phyloP scores from a whole-genome alignment of 2,888 invertebrate genomes.

The Nomada flava region DNA sequence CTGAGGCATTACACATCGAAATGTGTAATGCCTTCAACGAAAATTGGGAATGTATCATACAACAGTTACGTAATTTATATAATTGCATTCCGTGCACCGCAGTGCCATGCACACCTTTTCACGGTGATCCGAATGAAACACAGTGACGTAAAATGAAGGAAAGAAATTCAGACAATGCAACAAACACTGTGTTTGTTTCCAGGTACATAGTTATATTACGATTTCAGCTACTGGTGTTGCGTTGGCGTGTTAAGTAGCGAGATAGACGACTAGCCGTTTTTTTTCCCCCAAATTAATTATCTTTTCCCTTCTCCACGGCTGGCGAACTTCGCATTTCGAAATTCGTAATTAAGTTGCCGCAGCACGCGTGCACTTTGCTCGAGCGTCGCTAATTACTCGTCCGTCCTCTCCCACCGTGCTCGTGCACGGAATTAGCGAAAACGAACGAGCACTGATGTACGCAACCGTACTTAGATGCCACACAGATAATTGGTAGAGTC shows the following conservation, averaged over 20 bases:
- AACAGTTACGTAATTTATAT: no score
- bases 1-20: no score
- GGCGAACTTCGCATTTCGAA: conserved; percentile 25
- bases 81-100: no score
- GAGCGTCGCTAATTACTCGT: conserved; percentile 42
- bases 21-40: no score
- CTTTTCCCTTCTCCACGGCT: conserved; percentile 11
- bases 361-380: conserved; percentile 29
- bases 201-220: neutral
- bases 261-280: neutral
- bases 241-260: neutral
- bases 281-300: conserved; percentile 36
- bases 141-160: no score
- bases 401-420: conserved; percentile 15
- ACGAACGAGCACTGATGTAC: conserved; percentile 19
- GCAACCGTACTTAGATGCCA: conserved; percentile 25
- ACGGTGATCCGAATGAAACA: neutral
- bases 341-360: conserved; percentile 44
- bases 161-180: neutral
- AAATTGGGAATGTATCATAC: no score
- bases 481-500: neutral
- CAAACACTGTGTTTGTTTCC: neutral
- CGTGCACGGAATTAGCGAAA: conserved; percentile 26
- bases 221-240: neutral
- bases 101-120: no score